Evolutionary conservation across 2,113 vertebrate species (phyloP).

Genomic region (Dolichotis patagonum): DNA sequence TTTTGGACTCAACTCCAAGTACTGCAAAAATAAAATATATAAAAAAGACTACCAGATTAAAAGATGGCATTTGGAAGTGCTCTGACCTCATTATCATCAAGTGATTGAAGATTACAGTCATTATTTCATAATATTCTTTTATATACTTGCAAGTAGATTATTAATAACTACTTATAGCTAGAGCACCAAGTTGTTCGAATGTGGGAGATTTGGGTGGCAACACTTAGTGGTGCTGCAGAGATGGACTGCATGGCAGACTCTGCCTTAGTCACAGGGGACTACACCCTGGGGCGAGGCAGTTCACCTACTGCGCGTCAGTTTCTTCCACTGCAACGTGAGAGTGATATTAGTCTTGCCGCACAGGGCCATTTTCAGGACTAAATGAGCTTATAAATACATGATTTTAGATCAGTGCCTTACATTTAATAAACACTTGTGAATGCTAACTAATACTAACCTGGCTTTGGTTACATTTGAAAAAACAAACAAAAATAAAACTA

Average conservation of each 20-base stretch:
- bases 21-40: neutral
- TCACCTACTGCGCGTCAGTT: neutral
- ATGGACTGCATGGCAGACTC: neutral
- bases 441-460: conserved; percentile 1
- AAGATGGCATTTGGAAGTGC: conserved; percentile 18
- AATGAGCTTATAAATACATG: neutral
- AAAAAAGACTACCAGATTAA: neutral
- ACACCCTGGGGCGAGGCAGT: neutral
- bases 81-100: conserved; percentile 13
- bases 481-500: neutral
- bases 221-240: neutral
- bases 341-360: neutral
- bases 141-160: neutral
- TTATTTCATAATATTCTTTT: conserved; percentile 34
- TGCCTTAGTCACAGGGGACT: neutral
- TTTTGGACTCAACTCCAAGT: neutral
- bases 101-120: neutral
- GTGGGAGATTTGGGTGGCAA: neutral
- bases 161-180: neutral
- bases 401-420: neutral
- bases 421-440: neutral
- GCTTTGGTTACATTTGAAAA: conserved; percentile 29
- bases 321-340: neutral
- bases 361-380: neutral
- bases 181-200: neutral